Conservation (phyloP, 2,113 vertebrate species). For the Chaetodon trifascialis region DNA sequence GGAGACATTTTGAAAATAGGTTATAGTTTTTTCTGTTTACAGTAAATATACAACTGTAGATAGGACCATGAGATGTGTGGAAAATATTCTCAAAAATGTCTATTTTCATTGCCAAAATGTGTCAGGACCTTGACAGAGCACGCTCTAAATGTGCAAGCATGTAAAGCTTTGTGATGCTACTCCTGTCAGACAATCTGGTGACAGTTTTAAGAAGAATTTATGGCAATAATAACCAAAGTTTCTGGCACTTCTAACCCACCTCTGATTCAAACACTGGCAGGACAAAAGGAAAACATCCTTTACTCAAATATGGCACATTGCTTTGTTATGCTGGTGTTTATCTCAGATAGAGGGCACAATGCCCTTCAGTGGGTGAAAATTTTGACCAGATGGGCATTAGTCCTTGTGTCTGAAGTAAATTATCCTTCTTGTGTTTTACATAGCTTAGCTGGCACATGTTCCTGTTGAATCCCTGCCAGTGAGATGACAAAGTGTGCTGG, state of each 20-base stretch:
- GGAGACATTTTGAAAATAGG: slow-evolving; percentile 30
- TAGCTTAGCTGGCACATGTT: slow-evolving; percentile 4
- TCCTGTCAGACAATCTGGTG: slow-evolving; percentile 15
- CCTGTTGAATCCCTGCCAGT: neutral
- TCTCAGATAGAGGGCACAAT: slow-evolving; percentile 1
- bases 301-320: slow-evolving; percentile 30
- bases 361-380: neutral
- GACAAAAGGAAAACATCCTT: neutral
- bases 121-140: slow-evolving; percentile 1
- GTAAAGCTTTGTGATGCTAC: slow-evolving; percentile 24
- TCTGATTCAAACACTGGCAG: slow-evolving; percentile 16
- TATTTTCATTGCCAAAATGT: slow-evolving; percentile 10
- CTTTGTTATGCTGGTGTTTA: slow-evolving; percentile 53
- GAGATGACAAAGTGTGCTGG: neutral
- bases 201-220: slow-evolving; percentile 2
- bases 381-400: neutral
- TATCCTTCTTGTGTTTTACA: slow-evolving; percentile 7
- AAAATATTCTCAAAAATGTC: slow-evolving; percentile 43
- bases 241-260: neutral
- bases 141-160: neutral
- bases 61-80: neutral
- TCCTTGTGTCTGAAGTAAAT: slow-evolving; percentile 10
- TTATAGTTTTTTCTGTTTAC: slow-evolving; percentile 17
- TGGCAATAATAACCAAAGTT: slow-evolving; percentile 3
- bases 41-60: slow-evolving; percentile 13